A percentile compares a stretch with the other conserved stretches of the same genome.
phyloP scores from a whole-genome alignment of 1,140 invertebrate species.

The Aphidius ervi region DNA sequence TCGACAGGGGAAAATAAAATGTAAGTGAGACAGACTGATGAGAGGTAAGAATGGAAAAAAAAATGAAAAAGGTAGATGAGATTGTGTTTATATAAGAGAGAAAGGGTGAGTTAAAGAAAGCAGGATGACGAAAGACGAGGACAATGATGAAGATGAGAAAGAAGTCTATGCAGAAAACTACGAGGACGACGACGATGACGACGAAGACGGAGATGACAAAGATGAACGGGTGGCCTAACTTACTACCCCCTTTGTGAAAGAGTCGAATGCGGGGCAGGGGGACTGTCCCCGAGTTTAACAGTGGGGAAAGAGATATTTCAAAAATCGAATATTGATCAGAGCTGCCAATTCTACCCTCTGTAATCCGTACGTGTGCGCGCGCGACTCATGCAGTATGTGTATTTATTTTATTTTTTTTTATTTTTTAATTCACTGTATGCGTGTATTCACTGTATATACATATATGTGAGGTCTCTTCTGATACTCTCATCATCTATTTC shows the following conservation, averaged over 20 bases:
- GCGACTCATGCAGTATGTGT: not conserved
- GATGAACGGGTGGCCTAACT: constrained; percentile 15
- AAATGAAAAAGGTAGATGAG: no score
- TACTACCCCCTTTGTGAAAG: not conserved
- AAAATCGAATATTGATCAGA: constrained; percentile 55
- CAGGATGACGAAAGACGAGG: no score
- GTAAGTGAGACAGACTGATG: constrained; percentile 16
- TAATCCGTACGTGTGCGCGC: constrained; percentile 43
- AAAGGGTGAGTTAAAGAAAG: no score
- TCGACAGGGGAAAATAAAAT: constrained; percentile 10
- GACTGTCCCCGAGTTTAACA: constrained; percentile 23
- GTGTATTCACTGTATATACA: constrained; percentile 24
- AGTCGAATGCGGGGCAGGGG: constrained; percentile 18
- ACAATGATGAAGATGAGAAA: no score
- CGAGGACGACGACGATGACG: no score
- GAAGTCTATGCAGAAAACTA: no score
- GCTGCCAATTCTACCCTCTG: constrained; percentile 50
- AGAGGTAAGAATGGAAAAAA: constrained; percentile 12
- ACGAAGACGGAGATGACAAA: not conserved
- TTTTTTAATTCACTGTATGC: constrained; percentile 25
- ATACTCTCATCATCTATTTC: constrained; percentile 7
- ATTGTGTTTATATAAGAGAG: no score
- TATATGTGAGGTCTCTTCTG: constrained; percentile 25
- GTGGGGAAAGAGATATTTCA: constrained; percentile 48
- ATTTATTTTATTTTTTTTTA: constrained; percentile 21